Base-by-base conservation (phyloP, 2,113 vertebrate genomes). In the Triplophysa siluroides region DNA sequence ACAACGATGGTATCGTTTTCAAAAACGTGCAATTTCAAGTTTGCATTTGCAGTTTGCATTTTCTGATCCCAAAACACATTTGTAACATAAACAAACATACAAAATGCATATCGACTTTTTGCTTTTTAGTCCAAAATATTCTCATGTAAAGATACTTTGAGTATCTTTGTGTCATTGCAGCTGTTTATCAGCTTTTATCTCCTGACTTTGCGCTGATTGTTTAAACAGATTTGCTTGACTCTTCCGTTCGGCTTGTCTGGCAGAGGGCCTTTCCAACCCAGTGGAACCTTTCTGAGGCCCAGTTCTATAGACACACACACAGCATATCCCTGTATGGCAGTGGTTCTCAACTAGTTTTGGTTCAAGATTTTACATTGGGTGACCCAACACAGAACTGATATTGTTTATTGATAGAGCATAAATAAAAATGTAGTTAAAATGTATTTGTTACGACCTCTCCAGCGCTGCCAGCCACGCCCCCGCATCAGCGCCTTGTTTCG, bases 201-300 rank as follows among this genome's bases (percentile, higher is more conserved):
- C 8, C 33, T 61, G 50, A 75, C 38, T 61, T 5, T 73, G 38
- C 10, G n/a, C 63, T 68, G 79, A 45, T 76, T 63, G 56, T 47
- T 63, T 78, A 61, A 74, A 60, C 41, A 63, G 56, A 69, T 62
- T 26, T 45, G 19, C 54, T 67, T 70, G 73, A 52, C 41, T 76
- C 58, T 65, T 74, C 54, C 33, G 29, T 69, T 83, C 19, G 64
- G 26, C 21, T 5, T 38, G 70, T 62, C 52, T 67, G 43, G 61
- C 29, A 68, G 45, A 58, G 24, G 13, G 16, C 26, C 29, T 64
- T 56, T 62, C 54, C 54, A n/a, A 52, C 38, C 8, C 33, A 65
- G 7, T 64, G 45, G 24, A 47, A 62, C 18, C 54, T 62, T 61
- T 73, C 24, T 21, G 8, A 54, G 33, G 23, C 29, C 10, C 56